Conservation (phyloP, 2,113 vertebrate species). For the Chaetodon trifascialis region DNA sequence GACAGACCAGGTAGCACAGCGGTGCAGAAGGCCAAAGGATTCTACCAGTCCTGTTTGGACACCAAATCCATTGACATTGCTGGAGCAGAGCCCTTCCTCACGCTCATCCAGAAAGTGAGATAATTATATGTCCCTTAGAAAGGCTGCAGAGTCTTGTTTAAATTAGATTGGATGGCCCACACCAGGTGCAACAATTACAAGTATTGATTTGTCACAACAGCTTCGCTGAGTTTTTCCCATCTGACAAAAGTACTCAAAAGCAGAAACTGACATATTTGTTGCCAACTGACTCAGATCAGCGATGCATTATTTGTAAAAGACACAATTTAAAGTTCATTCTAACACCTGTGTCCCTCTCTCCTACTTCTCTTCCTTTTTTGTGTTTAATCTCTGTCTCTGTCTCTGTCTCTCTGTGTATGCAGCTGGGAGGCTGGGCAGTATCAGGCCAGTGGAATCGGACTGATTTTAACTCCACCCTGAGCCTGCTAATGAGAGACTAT, state of each 20-base stretch:
- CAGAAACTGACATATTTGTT: neutral
- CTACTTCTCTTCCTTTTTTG: neutral
- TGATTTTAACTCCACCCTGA: conserved; percentile 91
- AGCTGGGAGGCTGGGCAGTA: conserved; percentile 91
- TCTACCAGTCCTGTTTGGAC: conserved; percentile 91
- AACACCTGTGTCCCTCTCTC: neutral
- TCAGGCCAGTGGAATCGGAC: conserved; percentile 81
- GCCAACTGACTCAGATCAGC: neutral
- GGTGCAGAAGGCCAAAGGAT: conserved; percentile 87
- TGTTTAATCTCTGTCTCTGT: conserved; percentile 1
- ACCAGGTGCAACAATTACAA: neutral
- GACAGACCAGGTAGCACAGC: conserved; percentile 68
- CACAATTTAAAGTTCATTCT: neutral
- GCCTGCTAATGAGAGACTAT: conserved; percentile 89
- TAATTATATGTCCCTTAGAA: neutral
- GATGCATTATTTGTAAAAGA: neutral
- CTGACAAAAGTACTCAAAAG: neutral
- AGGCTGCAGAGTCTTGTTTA: no score
- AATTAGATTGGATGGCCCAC: neutral
- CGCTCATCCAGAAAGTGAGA: conserved; percentile 88
- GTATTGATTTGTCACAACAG: neutral
- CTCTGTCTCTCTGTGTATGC: conserved; percentile 8
- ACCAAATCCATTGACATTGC: conserved; percentile 81
- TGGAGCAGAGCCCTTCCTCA: conserved; percentile 85
- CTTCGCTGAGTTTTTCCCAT: neutral